phyloP scores from a whole-genome alignment of 2,797 vertebrate genomes.

The Benthosema pterotum region DNA sequence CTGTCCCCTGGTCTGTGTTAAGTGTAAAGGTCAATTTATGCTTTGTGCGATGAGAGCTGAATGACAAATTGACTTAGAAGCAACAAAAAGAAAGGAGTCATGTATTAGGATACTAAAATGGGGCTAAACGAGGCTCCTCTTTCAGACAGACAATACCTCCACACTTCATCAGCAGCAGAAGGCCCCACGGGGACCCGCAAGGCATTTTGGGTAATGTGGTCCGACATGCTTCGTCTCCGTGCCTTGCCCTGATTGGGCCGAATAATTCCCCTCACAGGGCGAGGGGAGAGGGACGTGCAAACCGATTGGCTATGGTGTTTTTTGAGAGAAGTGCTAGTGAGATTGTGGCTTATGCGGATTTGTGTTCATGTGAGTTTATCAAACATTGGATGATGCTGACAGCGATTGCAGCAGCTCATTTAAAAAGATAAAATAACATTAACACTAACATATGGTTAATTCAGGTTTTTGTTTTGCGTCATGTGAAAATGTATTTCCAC shows the following conservation, averaged over 20 bases:
- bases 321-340: conserved; percentile 43
- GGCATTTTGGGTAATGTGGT: conserved; percentile 75
- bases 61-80: too few relatives aligned
- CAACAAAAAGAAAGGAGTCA: too few relatives aligned
- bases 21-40: too few relatives aligned
- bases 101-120: too few relatives aligned
- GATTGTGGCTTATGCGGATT: conserved; percentile 39
- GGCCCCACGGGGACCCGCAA: conserved; percentile 63
- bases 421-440: too few relatives aligned
- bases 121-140: conserved; percentile 67
- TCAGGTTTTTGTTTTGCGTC: too few relatives aligned
- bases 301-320: conserved; percentile 47
- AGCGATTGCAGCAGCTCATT: conserved; percentile 23
- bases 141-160: conserved; percentile 61
- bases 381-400: conserved; percentile 22
- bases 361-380: conserved; percentile 57
- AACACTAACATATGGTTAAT: too few relatives aligned
- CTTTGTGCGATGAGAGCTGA: too few relatives aligned
- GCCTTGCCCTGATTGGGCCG: conserved; percentile 59
- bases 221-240: conserved; percentile 69
- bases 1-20: too few relatives aligned
- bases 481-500: too few relatives aligned
- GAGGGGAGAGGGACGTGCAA: conserved; percentile 17
- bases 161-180: conserved; percentile 54
- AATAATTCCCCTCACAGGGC: conserved; percentile 19